Evolutionary conservation across 92 coral and sea anemone species (phyloP).

Genomic region (Epizoanthus fatuus): DNA sequence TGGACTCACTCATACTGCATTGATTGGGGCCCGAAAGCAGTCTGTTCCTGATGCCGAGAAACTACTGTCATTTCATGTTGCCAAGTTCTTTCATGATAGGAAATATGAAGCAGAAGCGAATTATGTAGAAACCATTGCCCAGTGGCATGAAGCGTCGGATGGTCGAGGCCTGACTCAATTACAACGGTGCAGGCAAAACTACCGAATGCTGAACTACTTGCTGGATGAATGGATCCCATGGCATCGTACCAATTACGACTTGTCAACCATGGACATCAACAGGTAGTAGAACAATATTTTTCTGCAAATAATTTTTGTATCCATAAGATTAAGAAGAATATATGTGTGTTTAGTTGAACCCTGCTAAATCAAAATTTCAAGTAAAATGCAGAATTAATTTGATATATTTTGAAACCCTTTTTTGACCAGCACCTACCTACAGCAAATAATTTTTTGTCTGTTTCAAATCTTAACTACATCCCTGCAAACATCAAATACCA

Average conservation of each 20-base stretch:
- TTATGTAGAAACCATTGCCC: constrained; percentile 42
- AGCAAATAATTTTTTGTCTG: too few species aligned
- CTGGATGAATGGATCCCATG: constrained; percentile 72
- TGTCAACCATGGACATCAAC: constrained; percentile 53
- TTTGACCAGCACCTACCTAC: too few species aligned
- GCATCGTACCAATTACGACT: constrained; percentile 44
- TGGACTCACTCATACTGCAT: constrained; percentile 62
- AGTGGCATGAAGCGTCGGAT: constrained; percentile 59
- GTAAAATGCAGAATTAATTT: too few species aligned
- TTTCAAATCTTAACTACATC: too few species aligned
- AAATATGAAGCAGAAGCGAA: constrained; percentile 37
- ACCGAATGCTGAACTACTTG: constrained; percentile 61
- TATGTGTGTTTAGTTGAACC: too few species aligned
- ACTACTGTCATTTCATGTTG: constrained; percentile 45
- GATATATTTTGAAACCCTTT: too few species aligned
- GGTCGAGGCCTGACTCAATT: constrained; percentile 55
- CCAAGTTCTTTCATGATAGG: constrained; percentile 37
- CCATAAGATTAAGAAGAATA: too few species aligned
- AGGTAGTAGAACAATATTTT: not conserved
- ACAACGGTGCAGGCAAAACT: constrained; percentile 51
- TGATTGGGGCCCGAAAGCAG: constrained; percentile 53
- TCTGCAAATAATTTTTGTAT: too few species aligned
- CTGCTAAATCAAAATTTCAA: too few species aligned
- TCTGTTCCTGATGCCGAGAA: constrained; percentile 63
- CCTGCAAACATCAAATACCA: too few species aligned